Base-by-base conservation (phyloP, 2,113 vertebrate genomes). In the Dipodomys stephensi region DNA sequence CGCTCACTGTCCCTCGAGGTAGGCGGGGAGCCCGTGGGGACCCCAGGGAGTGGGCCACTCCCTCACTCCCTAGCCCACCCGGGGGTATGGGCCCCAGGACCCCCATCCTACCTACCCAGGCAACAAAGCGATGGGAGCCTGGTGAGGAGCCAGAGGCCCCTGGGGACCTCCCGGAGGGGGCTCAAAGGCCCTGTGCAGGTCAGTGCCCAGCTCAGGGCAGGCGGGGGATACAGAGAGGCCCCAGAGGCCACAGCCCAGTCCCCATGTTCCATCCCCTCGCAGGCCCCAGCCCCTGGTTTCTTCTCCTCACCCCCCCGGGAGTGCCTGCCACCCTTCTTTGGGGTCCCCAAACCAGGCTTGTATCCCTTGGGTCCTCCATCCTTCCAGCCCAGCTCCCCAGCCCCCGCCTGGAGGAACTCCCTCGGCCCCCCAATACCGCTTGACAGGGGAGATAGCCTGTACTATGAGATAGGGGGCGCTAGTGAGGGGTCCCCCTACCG, bases 401-500 rank as follows among this genome's bases (percentile, higher is more conserved):
- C 96, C 49, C 97, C 95, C 4, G 91, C 89, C 95, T 97, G 94
- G 95, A 96, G 69, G 91, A 96, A 72, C 81, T 88, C 96, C 44
- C 72, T 92, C 32, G 95, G 96, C 4, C 57, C 95, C 6, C 77
- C 96, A 46, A 84, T 93, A 65, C 91, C 69, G 28, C 91, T 97
- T 8, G 94, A 97, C 94, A 84, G 98, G 92, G 97, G 96, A 35
- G 98, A 98, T 74, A 98, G 98, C 90, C 98, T 98, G n/a, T 98
- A 98, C 94, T 98, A 98, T 27, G 98, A 98, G 96, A 98, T 99
- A 0, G 96, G 98, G 87, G 79, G 53, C 15, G 53, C 93, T 0
- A 93, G 95, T 4, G 96, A 97, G 46, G 96, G 96, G 28, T 91
- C 97, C 32, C 96, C 97, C 62, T 96, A 97, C 53, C 96, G 94